Evolutionary conservation across 2,797 vertebrate species (phyloP), one percentile per base, ranked within the genome.

Genomic region (Propithecus perrieri): DNA sequence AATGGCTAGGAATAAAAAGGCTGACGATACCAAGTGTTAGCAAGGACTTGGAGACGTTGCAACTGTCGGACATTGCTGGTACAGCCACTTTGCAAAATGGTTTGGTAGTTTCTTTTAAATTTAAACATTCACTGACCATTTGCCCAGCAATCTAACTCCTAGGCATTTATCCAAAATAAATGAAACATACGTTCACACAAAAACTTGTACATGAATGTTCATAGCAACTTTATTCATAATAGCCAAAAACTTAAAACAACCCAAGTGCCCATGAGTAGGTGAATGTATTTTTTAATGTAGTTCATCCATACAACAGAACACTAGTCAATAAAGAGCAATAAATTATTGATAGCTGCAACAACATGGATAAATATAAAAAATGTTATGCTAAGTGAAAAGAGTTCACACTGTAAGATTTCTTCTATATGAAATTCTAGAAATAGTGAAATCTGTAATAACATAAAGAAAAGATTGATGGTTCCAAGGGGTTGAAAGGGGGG

Each of bases 1-100:
- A 91, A n/a, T n/a, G n/a, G 11, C 43, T 92, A 41, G 74, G 88
- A 91, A 43, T 79, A 72, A 87, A 92, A 92, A 95, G 7, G 30
- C 15, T 15, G 13, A 57, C 20, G 50, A 33, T n/a, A 69, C 43
- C 78, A 83, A 93, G 24, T 59, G 43, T 33, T 74, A 35, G 1
- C 53, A 88, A 91, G 48, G 18, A 72, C 43, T 7, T 24, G 33
- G 28, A 81, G 24, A 38, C 91, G 43, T 26, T 75, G 11, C 33
- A 79, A 86, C 38, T 41, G n/a, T 59, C 74, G 71, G 83, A 69
- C 6, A 17, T 43, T 38, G 35, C 38, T 76, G 78, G 4, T 9
- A 7, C 12, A 28, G n/a, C 14, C 38, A 67, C 14, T 90, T 90
- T 81, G 65, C 35, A 83, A 90, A 84, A 46, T 22, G 71, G 33